Evolutionary conservation across 2,888 invertebrate species (phyloP).

Genomic region (Caenorhabditis zanzibari): DNA sequence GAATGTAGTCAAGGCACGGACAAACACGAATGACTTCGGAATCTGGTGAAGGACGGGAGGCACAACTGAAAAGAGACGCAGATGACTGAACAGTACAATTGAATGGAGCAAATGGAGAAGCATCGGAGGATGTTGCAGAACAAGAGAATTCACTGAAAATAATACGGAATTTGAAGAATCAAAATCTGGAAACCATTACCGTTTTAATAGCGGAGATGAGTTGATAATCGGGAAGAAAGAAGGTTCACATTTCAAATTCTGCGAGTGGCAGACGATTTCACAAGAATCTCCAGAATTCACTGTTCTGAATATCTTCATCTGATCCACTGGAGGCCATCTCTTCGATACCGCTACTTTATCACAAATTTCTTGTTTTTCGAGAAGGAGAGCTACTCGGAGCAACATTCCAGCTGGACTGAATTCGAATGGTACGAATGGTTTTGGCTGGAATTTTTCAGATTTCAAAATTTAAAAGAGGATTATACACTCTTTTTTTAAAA

Average conservation of each 20-base stretch:
- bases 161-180: not conserved
- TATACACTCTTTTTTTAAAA: too few relatives aligned
- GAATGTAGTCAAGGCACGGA: slow-evolving; percentile 72
- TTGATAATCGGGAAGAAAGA: slow-evolving; percentile 68
- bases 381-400: slow-evolving; percentile 84
- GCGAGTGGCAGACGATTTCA: slow-evolving; percentile 54
- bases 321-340: slow-evolving; percentile 31
- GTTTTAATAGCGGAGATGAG: slow-evolving; percentile 6
- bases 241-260: slow-evolving; percentile 68
- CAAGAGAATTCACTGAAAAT: slow-evolving; percentile 49
- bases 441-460: slow-evolving; percentile 41
- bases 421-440: slow-evolving; percentile 84
- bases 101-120: slow-evolving; percentile 67
- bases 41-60: slow-evolving; percentile 59
- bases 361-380: slow-evolving; percentile 85
- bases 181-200: slow-evolving; percentile 12
- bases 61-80: slow-evolving; percentile 74
- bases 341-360: slow-evolving; percentile 17
- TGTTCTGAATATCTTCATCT: slow-evolving; percentile 37
- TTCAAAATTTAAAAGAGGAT: too few relatives aligned
- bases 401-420: slow-evolving; percentile 85
- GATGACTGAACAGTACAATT: slow-evolving; percentile 69
- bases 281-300: slow-evolving; percentile 40
- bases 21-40: slow-evolving; percentile 69
- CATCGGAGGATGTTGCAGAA: not conserved